These are phyloP conservation scores for Ochlodes sylvanus DNA, from an alignment of 2,888 invertebrate genomes.

Conservation along the genomic window DNA sequence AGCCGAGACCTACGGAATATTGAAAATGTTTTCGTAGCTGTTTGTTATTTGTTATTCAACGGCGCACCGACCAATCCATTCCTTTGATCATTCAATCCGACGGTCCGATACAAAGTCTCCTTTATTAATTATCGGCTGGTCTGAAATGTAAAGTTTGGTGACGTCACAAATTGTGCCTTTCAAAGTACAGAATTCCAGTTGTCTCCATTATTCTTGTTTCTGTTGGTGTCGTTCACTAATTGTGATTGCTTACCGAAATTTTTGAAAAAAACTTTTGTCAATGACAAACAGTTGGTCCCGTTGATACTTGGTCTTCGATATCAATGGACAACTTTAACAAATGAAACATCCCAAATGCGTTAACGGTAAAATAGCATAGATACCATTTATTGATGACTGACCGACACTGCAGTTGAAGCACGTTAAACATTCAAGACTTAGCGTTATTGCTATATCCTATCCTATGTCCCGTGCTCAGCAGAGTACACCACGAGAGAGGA, in stretches of 20 bases:
- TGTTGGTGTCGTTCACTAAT: background rate
- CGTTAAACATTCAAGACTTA: too few relatives aligned
- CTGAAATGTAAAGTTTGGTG: constrained; percentile 4
- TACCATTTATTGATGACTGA: too few relatives aligned
- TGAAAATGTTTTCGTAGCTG: constrained; percentile 10
- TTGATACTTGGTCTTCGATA: too few relatives aligned
- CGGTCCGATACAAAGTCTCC: constrained; percentile 9
- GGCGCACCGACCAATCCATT: background rate
- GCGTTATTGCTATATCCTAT: too few relatives aligned
- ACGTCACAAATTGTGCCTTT: constrained; percentile 4
- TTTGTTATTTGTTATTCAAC: constrained; percentile 11
- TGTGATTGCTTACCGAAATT: background rate
- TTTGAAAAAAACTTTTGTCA: background rate
- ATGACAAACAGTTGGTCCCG: too few relatives aligned
- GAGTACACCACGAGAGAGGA: too few relatives aligned
- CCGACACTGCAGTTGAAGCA: too few relatives aligned
- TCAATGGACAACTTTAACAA: too few relatives aligned
- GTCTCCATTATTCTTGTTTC: background rate
- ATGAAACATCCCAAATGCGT: too few relatives aligned
- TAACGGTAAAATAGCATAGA: too few relatives aligned
- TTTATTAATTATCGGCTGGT: constrained; percentile 11
- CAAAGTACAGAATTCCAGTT: background rate
- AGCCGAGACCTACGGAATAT: constrained; percentile 9
- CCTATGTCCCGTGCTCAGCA: too few relatives aligned
- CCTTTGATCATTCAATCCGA: constrained; percentile 15